A percentile compares a stretch with the other conserved stretches of the same genome.
These are phyloP conservation scores for Macrosteles quadrilineatus DNA, from an alignment of 1,140 invertebrate species.

Conservation along the genomic window DNA sequence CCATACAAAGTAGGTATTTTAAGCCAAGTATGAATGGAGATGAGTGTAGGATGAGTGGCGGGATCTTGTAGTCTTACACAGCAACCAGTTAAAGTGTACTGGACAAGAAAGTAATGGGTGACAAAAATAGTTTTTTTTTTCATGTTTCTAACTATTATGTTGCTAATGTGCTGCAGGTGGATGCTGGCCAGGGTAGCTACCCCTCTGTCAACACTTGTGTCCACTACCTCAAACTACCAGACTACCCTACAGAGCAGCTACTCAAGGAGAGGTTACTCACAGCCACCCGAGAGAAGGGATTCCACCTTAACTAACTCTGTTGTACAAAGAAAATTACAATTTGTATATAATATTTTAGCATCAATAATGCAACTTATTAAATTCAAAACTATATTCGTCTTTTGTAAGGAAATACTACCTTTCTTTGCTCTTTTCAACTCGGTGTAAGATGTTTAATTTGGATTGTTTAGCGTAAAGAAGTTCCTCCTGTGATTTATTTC, in stretches of 20 bases:
- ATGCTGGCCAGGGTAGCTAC: constrained; percentile 93
- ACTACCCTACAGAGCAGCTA: constrained; percentile 96
- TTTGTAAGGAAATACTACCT: neutral
- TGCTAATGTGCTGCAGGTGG: constrained; percentile 93
- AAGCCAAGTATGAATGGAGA: too few species aligned
- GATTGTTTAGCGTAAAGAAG: constrained; percentile 10
- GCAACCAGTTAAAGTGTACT: too few species aligned
- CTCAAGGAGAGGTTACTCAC: constrained; percentile 90
- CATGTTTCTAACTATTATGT: too few species aligned
- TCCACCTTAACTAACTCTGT: constrained; percentile 90
- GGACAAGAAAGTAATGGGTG: too few species aligned
- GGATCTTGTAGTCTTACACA: too few species aligned
- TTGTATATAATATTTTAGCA: constrained; percentile 3
- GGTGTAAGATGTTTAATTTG: neutral
- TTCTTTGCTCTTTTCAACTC: neutral
- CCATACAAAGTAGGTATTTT: too few species aligned
- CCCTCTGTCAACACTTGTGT: constrained; percentile 99
- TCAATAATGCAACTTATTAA: neutral
- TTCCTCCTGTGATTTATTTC: constrained; percentile 13
- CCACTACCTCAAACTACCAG: constrained; percentile 98
- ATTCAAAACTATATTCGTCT: neutral
- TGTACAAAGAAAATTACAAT: neutral
- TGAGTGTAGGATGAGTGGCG: too few species aligned
- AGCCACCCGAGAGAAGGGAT: constrained; percentile 97
- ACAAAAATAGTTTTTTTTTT: too few species aligned